Conservation (phyloP, 2,888 invertebrate species). For the Dione vanillae region DNA sequence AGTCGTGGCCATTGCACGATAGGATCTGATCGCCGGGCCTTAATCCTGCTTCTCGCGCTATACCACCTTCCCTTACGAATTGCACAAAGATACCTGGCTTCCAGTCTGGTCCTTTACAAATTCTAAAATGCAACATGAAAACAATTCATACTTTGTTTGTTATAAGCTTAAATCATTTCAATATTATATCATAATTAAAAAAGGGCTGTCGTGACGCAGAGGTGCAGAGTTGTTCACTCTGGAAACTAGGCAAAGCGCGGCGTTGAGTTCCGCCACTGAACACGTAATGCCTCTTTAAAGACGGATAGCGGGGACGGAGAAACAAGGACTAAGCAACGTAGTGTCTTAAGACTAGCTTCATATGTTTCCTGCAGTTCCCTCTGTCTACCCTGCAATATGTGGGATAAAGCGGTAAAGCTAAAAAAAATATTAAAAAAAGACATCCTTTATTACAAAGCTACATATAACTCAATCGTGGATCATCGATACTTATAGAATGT, state of each 20-base stretch:
- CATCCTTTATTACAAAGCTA: neutral
- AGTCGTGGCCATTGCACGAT: slow-evolving; percentile 93
- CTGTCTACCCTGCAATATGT: too few species aligned
- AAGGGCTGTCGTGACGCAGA: too few species aligned
- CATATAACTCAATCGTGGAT: neutral
- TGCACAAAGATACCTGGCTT: slow-evolving; percentile 95
- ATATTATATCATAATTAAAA: neutral
- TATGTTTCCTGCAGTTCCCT: too few species aligned
- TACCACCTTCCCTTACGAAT: slow-evolving; percentile 94
- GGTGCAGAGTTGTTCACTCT: too few species aligned
- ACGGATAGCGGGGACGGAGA: too few species aligned
- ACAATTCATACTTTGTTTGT: neutral
- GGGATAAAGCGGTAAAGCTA: too few species aligned
- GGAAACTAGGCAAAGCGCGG: too few species aligned
- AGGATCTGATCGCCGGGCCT: slow-evolving; percentile 96
- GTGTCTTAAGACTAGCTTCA: too few species aligned
- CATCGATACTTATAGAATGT: neutral
- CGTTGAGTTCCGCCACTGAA: too few species aligned
- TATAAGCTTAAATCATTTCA: neutral
- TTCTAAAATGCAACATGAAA: slow-evolving; percentile 70
- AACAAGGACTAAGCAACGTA: too few species aligned
- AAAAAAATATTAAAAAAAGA: too few species aligned
- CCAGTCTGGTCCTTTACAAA: slow-evolving; percentile 94
- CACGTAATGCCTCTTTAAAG: too few species aligned
- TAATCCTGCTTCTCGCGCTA: slow-evolving; percentile 94